Evolutionary conservation across 2,888 invertebrate species (phyloP), one percentile per base, ranked within the genome.

Genomic region (Phlogophora meticulosa): DNA sequence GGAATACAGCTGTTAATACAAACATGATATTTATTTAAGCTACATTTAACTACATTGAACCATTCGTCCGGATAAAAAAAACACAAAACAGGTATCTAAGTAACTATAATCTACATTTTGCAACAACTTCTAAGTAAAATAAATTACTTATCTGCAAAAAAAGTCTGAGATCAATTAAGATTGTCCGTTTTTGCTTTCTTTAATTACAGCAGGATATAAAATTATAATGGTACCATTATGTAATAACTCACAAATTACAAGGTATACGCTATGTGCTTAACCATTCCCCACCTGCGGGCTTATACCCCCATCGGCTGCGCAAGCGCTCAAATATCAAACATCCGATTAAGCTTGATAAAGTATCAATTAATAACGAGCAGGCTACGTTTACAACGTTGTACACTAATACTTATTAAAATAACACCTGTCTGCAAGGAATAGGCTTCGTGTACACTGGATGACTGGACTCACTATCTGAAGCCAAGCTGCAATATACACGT

Each of bases 261-360:
- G 13, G 43, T 32, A 24, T 20, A 5, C 24, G 51, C 13, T 48
- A 40, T 55, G 36, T 22, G 46, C 20, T 58, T 36, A 69, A 36
- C 42, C 57, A 49, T 56, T 38, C 15, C 40, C 43, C 77, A 78
- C 71, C 78, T 78, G 78, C 78, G 28, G 64, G 58, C 46, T 32
- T 43, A 22, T 22, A n/a, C 59, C 65, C 57, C 56, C 65, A 76
- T 60, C 56, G 55, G 38, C 45, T 72, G 66, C 24, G 36, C 65
- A 42, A 17, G 76, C 60, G 36, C 24, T 78, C 66, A 72, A 63
- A 72, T 76, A 75, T 76, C 72, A 76, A 66, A 43, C 62, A 70
- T 69, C 55, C 72, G 66, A 69, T 72, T 66, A 79, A 65, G 42
- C 56, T 69, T 79, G 79, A 79, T 79, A 68, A 67, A 76, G 76